Evolutionary conservation across 2,797 vertebrate species (phyloP).

Genomic region (Sebastiscus albofasciatus): DNA sequence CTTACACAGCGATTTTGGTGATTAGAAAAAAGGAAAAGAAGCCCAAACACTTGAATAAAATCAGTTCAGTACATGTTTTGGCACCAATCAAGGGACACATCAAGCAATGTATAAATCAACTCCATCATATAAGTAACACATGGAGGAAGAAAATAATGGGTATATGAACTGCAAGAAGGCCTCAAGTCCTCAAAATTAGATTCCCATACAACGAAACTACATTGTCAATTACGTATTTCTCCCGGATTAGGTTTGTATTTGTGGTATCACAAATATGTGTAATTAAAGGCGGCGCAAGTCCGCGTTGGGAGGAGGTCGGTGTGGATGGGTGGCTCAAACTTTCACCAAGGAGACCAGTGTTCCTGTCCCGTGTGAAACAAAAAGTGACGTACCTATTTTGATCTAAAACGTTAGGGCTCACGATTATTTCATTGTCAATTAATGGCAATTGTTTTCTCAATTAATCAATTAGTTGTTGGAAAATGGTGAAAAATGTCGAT

Average conservation of each 20-base stretch:
- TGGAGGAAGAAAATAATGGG: not conserved
- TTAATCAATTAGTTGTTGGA: too few species aligned
- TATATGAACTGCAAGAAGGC: not conserved
- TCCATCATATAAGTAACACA: not conserved
- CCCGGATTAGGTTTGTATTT: too few species aligned
- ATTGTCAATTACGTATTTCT: not conserved
- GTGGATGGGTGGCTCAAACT: not conserved
- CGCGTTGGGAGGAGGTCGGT: too few species aligned
- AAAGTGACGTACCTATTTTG: not conserved
- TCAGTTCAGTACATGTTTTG: not conserved
- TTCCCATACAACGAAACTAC: not conserved
- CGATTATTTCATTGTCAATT: too few species aligned
- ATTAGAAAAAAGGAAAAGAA: fast-evolving
- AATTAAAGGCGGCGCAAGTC: too few species aligned
- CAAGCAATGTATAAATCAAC: not conserved
- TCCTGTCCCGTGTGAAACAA: not conserved
- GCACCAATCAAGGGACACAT: not conserved
- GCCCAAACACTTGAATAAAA: too few species aligned
- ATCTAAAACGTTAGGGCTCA: not conserved
- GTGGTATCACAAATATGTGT: too few species aligned
- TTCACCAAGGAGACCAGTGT: not conserved
- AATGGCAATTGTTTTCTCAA: too few species aligned
- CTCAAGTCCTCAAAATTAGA: not conserved
- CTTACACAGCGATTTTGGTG: too few species aligned
- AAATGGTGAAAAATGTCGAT: too few species aligned